Percentiles rank a stretch among this genome's conserved stretches.
Evolutionary conservation across 64 coral and sea anemone species (phyloP).

Genomic region (Cladopsammia gracilis): DNA sequence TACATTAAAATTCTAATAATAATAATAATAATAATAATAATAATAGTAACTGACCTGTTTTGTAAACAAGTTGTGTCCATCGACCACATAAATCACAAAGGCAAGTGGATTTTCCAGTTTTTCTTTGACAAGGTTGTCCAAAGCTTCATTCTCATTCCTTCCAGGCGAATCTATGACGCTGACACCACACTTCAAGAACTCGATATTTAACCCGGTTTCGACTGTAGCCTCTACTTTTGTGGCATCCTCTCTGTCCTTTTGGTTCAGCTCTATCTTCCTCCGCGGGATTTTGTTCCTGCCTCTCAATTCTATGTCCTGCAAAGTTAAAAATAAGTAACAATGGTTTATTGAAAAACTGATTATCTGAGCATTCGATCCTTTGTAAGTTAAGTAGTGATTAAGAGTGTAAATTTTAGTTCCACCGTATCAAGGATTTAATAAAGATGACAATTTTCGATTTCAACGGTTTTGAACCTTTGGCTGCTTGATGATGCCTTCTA

Average conservation of each 20-base stretch:
- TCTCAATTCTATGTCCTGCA: not conserved
- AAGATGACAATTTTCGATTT: too few relatives aligned
- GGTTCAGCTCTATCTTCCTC: constrained; percentile 59
- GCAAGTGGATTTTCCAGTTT: constrained; percentile 67
- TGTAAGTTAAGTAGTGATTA: too few relatives aligned
- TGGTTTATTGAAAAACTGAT: too few relatives aligned
- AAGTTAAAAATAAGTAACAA: too few relatives aligned
- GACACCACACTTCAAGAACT: constrained; percentile 74
- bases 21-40: too few relatives aligned
- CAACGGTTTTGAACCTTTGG: too few relatives aligned
- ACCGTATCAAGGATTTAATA: too few relatives aligned
- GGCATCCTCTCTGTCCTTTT: constrained; percentile 31
- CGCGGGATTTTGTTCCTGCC: constrained; percentile 61
- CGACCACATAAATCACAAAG: constrained; percentile 75
- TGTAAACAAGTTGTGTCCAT: constrained; percentile 76
- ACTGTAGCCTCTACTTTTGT: constrained; percentile 34
- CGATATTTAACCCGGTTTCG: constrained; percentile 53
- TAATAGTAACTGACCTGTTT: constrained; percentile 66
- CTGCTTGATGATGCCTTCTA: too few relatives aligned
- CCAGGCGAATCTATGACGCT: constrained; percentile 76
- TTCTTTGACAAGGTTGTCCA: constrained; percentile 62
- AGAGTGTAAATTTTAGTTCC: too few relatives aligned
- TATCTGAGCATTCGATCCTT: too few relatives aligned
- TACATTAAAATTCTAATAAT: too few relatives aligned
- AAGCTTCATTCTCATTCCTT: constrained; percentile 59